These are phyloP conservation scores for Homarus americanus DNA, from an alignment of 1,140 invertebrate species.

Conservation along the genomic window DNA sequence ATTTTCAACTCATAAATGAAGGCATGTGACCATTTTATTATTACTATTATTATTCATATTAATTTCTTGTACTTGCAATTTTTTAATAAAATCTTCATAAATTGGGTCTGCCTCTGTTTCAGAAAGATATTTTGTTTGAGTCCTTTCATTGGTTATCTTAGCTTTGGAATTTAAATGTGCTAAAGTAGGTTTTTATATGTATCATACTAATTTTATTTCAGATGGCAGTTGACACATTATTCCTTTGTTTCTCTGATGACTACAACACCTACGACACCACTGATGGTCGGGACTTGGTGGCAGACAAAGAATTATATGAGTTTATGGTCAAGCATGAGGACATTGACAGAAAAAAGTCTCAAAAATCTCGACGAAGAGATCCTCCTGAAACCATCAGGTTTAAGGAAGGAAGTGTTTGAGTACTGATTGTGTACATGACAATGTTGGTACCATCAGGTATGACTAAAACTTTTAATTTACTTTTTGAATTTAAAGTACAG, in stretches of 20 bases:
- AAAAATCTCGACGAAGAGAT: constrained; percentile 25
- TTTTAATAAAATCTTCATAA: no score
- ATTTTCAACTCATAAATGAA: no score
- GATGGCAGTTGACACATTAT: constrained; percentile 96
- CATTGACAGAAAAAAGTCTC: constrained; percentile 50
- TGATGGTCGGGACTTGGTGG: constrained; percentile 56
- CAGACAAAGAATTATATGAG: constrained; percentile 62
- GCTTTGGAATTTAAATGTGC: no score
- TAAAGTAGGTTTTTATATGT: no score
- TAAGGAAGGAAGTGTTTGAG: constrained; percentile 56
- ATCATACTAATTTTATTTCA: constrained; percentile 75
- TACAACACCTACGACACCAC: constrained; percentile 67
- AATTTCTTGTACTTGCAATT: no score
- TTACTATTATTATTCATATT: no score
- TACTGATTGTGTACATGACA: neutral
- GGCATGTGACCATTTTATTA: no score
- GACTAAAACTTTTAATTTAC: neutral
- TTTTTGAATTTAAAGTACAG: neutral
- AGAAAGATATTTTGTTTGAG: no score
- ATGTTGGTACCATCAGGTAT: neutral
- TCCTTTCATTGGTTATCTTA: no score
- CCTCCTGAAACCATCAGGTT: constrained; percentile 61
- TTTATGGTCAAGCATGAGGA: constrained; percentile 67
- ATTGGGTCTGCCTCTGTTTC: no score
- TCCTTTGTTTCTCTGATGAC: constrained; percentile 93